A percentile compares a stretch with the other conserved stretches of the same genome.
phyloP scores from a whole-genome alignment of 2,888 invertebrate species.

The Gisinianus flammeolus region DNA sequence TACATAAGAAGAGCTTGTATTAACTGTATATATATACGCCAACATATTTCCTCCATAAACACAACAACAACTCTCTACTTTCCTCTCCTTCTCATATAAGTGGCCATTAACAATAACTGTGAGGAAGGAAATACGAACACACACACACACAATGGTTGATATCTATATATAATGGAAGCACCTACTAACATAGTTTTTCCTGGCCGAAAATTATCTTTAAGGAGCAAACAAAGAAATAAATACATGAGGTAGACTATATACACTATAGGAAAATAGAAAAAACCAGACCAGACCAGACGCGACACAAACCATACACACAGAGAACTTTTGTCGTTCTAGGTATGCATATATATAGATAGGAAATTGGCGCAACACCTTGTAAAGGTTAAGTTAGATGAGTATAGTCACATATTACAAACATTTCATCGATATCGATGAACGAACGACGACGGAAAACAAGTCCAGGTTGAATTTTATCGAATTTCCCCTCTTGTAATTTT shows the following conservation, averaged over 20 bases:
- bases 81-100: not conserved
- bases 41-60: too few relatives aligned
- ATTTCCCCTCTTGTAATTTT: slow-evolving; percentile 30
- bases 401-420: not conserved
- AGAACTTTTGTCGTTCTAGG: not conserved
- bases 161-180: not conserved
- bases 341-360: not conserved
- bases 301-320: not conserved
- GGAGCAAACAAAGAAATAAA: slow-evolving; percentile 10
- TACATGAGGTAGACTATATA: slow-evolving; percentile 3
- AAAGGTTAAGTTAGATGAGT: not conserved
- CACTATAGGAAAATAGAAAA: not conserved
- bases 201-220: not conserved
- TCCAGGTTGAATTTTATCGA: slow-evolving; percentile 29
- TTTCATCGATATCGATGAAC: not conserved
- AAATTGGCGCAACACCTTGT: slow-evolving; percentile 24
- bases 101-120: not conserved
- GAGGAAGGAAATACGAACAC: not conserved
- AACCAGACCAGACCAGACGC: not conserved
- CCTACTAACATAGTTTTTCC: slow-evolving; percentile 30
- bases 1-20: not conserved
- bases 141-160: not conserved
- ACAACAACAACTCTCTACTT: not conserved
- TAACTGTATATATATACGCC: not conserved
- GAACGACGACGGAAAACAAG: not conserved